A percentile compares a stretch with the other conserved stretches of the same genome.
Evolutionary conservation across 1,140 invertebrate genomes (phyloP).

Genomic region (Drosophila orosa): DNA sequence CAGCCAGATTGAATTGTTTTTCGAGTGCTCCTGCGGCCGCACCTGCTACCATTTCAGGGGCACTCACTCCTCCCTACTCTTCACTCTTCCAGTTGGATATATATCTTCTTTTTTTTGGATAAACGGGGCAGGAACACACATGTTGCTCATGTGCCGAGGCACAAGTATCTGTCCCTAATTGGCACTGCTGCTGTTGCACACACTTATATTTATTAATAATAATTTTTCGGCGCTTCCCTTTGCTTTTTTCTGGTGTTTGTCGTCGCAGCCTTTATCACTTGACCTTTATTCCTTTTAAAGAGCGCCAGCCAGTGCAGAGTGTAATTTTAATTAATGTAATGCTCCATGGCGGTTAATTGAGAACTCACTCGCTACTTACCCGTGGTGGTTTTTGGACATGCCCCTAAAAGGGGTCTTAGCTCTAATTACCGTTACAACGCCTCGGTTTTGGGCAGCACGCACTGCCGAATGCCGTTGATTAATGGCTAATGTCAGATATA

Average conservation of each 20-base stretch:
- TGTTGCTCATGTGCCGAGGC: slow-evolving; percentile 63
- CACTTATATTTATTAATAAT: slow-evolving; percentile 61
- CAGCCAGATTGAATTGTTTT: slow-evolving; percentile 26
- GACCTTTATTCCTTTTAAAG: slow-evolving; percentile 43
- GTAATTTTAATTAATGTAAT: slow-evolving; percentile 70
- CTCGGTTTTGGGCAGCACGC: slow-evolving; percentile 26
- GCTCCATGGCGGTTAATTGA: slow-evolving; percentile 51
- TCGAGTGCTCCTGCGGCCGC: slow-evolving; percentile 28
- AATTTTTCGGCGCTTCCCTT: slow-evolving; percentile 55
- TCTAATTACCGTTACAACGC: slow-evolving; percentile 66
- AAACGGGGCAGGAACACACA: slow-evolving; percentile 40
- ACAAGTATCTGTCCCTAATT: slow-evolving; percentile 62
- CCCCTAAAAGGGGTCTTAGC: slow-evolving; percentile 41
- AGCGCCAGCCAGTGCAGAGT: slow-evolving; percentile 50
- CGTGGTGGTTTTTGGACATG: slow-evolving; percentile 17
- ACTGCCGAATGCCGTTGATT: slow-evolving; percentile 59
- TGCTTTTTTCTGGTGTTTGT: slow-evolving; percentile 32
- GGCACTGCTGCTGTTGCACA: slow-evolving; percentile 39
- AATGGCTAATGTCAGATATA: slow-evolving; percentile 48
- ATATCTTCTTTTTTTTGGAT: slow-evolving; percentile 1
- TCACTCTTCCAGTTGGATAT: not conserved
- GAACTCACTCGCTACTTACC: slow-evolving; percentile 40
- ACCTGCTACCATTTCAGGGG: slow-evolving; percentile 38
- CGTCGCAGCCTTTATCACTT: slow-evolving; percentile 57
- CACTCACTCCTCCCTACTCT: not conserved